Percentiles rank a stretch among this genome's conserved stretches.
phyloP scores from a whole-genome alignment of 2,113 vertebrate genomes.

The Mobula hypostoma region DNA sequence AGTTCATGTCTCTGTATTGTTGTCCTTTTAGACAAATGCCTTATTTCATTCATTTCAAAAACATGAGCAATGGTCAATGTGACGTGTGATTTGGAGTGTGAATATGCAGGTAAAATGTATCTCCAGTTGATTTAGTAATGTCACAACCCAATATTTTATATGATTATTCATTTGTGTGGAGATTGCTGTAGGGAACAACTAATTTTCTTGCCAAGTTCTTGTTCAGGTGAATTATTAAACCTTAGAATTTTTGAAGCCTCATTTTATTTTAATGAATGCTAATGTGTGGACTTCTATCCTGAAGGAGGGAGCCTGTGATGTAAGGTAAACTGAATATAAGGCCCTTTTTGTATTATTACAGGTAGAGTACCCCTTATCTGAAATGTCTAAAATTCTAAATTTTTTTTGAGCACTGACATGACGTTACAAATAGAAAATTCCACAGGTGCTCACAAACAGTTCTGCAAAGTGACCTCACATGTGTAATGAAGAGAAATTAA shows the following conservation, averaged over 20 bases:
- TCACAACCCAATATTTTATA: neutral
- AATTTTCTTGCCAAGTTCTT: neutral
- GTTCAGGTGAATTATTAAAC: neutral
- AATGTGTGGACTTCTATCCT: neutral
- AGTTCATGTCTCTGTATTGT: neutral
- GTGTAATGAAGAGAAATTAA: too few relatives aligned
- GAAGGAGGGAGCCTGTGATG: neutral
- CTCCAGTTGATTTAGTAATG: neutral
- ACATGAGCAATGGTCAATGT: neutral
- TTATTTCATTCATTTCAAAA: neutral
- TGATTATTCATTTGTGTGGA: neutral
- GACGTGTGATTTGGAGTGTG: neutral
- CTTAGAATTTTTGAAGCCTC: too few relatives aligned
- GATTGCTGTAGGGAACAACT: neutral
- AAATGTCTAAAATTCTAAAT: neutral
- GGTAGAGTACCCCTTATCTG: neutral
- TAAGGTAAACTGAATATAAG: neutral
- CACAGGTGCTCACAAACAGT: too few relatives aligned
- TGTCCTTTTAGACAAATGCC: neutral
- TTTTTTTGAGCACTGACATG: too few relatives aligned
- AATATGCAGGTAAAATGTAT: neutral
- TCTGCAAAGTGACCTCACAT: too few relatives aligned
- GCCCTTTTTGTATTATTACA: neutral
- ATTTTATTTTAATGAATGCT: neutral
- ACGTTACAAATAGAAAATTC: too few relatives aligned